Base-by-base conservation (phyloP, 2,113 vertebrate species). In the Chlamydotis undulata region DNA sequence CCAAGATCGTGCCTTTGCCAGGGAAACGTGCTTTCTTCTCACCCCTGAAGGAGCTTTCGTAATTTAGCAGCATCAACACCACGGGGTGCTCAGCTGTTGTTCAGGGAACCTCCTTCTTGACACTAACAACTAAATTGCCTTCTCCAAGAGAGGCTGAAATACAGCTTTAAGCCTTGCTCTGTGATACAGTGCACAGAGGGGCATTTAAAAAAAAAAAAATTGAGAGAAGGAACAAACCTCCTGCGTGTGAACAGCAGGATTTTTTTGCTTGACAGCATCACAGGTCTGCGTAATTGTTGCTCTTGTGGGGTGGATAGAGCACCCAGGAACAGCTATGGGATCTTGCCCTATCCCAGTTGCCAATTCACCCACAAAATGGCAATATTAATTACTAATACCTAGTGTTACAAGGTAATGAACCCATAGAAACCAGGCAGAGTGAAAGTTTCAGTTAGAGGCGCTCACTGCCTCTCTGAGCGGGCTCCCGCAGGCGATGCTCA, bases 251-350 rank as follows among this genome's bases (percentile, higher is more conserved):
- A 26, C n/a, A 63, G 41, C 63, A 50, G 55, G 49, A 75, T 41
- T 56, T 15, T 33, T 47, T 75, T 49, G 5, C 47, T 49, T 4
- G 0, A 21, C 19, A 43, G 31, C 47, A 15, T 12, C 1, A 0
- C 14, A 4, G 22, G 14, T 17, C 41, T 73, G 24, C 2, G 0
- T 10, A 56, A 31, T 15, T 26, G 12, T 14, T 49, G 22, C 45
- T 52, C n/a, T 29, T 3, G 6, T 23, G 35, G 31, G 24, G 10
- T 28, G 7, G 14, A 8, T 1, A 43, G 39, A 55, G 21, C 47
- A 25, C 57, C 41, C 37, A 45, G 84, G 33, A 60, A 22, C 22
- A 50, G 31, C 18, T 10, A 2, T 24, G 13, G 29, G 43, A 25
- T 61, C 19, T n/a, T 50, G n/a, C 37, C 52, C 49, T 64, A 14